These are phyloP conservation scores for Porites cylindrica DNA, from an alignment of 92 coral and sea anemone species.

Conservation along the genomic window DNA sequence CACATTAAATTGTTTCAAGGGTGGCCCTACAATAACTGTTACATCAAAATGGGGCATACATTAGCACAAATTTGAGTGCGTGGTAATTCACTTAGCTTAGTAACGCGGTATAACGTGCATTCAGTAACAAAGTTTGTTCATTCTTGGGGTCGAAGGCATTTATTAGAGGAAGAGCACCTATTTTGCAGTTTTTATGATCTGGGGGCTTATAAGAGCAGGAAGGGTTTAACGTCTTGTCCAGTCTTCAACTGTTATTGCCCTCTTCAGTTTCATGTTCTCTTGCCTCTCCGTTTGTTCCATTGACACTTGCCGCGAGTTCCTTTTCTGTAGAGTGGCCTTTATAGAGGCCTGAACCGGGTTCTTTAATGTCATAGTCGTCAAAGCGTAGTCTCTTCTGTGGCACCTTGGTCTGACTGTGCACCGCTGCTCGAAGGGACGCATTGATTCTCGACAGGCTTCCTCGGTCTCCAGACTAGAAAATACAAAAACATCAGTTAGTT, in stretches of 20 bases:
- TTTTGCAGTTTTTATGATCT: too few relatives aligned
- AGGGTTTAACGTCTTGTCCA: not conserved
- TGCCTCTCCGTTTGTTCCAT: constrained; percentile 6
- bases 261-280: not conserved
- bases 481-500: not conserved
- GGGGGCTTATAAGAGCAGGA: not conserved
- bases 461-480: constrained; percentile 65
- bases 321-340: constrained; percentile 27
- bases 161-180: too few relatives aligned
- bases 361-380: constrained; percentile 42
- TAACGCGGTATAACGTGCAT: too few relatives aligned
- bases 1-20: too few relatives aligned
- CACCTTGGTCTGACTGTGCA: constrained; percentile 34
- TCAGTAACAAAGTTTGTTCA: too few relatives aligned
- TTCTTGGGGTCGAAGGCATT: too few relatives aligned
- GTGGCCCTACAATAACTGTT: too few relatives aligned
- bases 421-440: constrained; percentile 64
- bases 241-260: not conserved
- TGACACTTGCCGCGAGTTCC: constrained; percentile 13
- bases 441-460: constrained; percentile 71
- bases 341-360: constrained; percentile 1
- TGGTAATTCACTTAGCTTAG: too few relatives aligned
- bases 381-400: constrained; percentile 66
- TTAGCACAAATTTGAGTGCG: too few relatives aligned
- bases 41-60: too few relatives aligned